Evolutionary conservation across 2,888 invertebrate species (phyloP), one percentile per base, ranked within the genome.

Genomic region (Acrobasis consociella): DNA sequence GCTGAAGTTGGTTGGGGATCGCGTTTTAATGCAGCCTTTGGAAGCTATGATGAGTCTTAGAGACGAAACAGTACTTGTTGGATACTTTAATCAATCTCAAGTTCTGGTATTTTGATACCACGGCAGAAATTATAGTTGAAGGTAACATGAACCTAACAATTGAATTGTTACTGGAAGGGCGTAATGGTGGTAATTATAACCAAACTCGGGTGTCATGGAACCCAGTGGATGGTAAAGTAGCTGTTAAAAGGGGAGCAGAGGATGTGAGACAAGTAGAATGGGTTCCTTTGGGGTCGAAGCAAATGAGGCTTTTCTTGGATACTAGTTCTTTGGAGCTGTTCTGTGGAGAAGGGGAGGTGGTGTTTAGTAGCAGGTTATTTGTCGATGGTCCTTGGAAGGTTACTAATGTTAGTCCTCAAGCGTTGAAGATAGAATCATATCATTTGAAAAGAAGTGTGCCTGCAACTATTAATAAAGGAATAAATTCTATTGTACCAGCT

Each of bases 291-390:
- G 73, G 72, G 0, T 78, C 81, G 0, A 69, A 68, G 16, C 63
- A 71, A 1, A 89, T 86, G 88, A 80, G 88, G 62, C 72, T 92
- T 1, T 91, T 89, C 70, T 67, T 92, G 7, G 92, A 92, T 62
- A 77, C 91, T 5, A 89, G 90, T 69, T 90, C 91, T 2, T 39
- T 92, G 62, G 92, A 92, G 67, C 65, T 91, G 51, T 92, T 92
- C 74, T 91, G 91, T 58, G 91, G 92, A 0, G 87, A 89, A 67
- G 92, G 92, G 0, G 92, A 91, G 62, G 90, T 87, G 1, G 91
- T 91, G 0, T 89, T 92, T 69, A 92, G 91, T 65, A 82, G 78
- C n/a, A 78, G 92, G 60, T 79, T 85, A 1, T 90, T 76, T 61
- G 87, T 89, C 39, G 77, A 84, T 3, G 90, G 90, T 9, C 80